phyloP scores from a whole-genome alignment of 2,888 invertebrate genomes.

The Candidula unifasciata region DNA sequence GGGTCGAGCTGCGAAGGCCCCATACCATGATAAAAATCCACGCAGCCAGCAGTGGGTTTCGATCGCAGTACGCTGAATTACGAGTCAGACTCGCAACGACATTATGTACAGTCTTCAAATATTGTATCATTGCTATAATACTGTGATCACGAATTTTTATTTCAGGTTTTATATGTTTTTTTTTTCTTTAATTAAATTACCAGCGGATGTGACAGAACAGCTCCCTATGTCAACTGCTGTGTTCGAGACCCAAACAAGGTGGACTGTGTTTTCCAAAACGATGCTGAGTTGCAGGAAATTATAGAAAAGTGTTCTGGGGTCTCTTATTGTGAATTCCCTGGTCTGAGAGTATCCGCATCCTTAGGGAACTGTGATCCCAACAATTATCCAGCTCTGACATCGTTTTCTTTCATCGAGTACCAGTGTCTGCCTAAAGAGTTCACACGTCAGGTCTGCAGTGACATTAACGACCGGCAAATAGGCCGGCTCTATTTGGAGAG shows the following conservation, averaged over 20 bases:
- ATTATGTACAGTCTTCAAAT: too few relatives aligned
- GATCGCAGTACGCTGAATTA: too few relatives aligned
- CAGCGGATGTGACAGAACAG: background rate
- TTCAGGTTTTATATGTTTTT: background rate
- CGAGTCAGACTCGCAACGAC: too few relatives aligned
- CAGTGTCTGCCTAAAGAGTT: background rate
- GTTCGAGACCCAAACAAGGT: background rate
- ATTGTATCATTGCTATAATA: too few relatives aligned
- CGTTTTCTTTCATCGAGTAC: constrained; percentile 13
- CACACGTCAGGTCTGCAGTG: background rate
- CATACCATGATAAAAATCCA: too few relatives aligned
- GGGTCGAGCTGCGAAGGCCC: too few relatives aligned
- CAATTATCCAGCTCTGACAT: background rate
- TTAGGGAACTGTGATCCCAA: constrained; percentile 5
- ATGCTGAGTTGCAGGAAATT: constrained; percentile 3
- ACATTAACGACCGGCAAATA: background rate
- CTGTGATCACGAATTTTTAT: background rate
- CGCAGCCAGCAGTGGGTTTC: too few relatives aligned
- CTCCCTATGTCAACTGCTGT: background rate
- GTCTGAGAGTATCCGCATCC: background rate
- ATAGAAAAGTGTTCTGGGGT: background rate
- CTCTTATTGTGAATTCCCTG: background rate
- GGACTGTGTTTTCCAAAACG: constrained; percentile 4
- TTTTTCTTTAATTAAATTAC: background rate
- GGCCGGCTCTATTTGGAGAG: background rate